Percentiles rank a stretch among this genome's conserved stretches.
Conservation (phyloP, 2,113 vertebrate species). For the Petrocephalus zakoni region DNA sequence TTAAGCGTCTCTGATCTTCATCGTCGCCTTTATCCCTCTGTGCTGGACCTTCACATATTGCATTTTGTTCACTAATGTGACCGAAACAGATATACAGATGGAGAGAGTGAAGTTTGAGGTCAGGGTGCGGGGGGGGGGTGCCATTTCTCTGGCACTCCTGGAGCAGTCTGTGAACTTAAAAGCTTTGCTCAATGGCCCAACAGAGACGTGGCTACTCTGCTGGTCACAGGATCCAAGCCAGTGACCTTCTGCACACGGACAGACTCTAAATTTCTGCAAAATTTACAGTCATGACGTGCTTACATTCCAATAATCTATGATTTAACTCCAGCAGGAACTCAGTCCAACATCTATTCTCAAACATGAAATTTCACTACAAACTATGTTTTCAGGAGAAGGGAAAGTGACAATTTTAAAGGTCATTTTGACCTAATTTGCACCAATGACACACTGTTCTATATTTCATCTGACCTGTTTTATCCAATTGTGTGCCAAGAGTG, state of each 20-base stretch:
- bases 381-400: conserved; percentile 24
- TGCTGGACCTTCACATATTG: not conserved
- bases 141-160: not conserved
- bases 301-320: not conserved
- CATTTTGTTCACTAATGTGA: not conserved
- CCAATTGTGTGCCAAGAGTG: not conserved
- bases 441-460: not conserved
- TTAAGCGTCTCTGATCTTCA: not conserved
- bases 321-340: not conserved
- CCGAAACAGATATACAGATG: not conserved
- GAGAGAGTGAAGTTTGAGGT: not conserved
- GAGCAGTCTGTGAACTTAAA: not conserved
- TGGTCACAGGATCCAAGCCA: not conserved
- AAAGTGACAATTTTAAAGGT: conserved; percentile 23
- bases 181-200: not conserved
- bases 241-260: not conserved
- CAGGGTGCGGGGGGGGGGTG: not conserved
- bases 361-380: not conserved
- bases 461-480: not conserved
- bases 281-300: not conserved
- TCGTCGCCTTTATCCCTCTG: not conserved
- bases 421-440: conserved; percentile 1
- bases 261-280: not conserved
- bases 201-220: not conserved
- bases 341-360: not conserved